Evolutionary conservation across 2,888 invertebrate genomes (phyloP).

Genomic region (Drosophila bunnanda): DNA sequence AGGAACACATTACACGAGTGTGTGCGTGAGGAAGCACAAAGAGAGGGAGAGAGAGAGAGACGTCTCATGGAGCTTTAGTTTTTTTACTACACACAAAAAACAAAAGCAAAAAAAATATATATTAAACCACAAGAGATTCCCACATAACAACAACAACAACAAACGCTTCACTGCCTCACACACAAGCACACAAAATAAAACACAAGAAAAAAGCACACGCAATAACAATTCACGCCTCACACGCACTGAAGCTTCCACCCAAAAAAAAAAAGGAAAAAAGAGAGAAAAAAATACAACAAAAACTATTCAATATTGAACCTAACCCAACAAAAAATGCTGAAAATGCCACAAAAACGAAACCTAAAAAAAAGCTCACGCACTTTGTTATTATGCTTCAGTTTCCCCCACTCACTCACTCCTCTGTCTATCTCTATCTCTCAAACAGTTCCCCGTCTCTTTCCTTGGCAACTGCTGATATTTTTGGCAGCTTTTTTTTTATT

Average conservation of each 20-base stretch:
- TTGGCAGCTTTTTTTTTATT: conserved; percentile 58
- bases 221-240: conserved; percentile 62
- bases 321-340: conserved; percentile 76
- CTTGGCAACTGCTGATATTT: conserved; percentile 55
- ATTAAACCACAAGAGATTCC: conserved; percentile 63
- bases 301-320: conserved; percentile 65
- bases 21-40: conserved; percentile 39
- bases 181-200: conserved; percentile 31
- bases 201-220: conserved; percentile 22
- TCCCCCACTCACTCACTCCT: conserved; percentile 25
- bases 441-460: conserved; percentile 20
- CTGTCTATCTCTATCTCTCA: conserved; percentile 11
- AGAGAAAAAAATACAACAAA: conserved; percentile 27
- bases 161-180: conserved; percentile 7
- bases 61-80: conserved; percentile 56
- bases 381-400: conserved; percentile 37
- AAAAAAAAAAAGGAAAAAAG: too few relatives aligned
- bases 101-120: conserved; percentile 11
- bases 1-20: conserved; percentile 40
- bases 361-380: conserved; percentile 59
- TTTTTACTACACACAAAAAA: conserved; percentile 19
- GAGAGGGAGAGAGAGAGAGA: conserved; percentile 1
- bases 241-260: conserved; percentile 51
- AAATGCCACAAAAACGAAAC: conserved; percentile 50
- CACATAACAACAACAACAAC: conserved; percentile 50